These are phyloP conservation scores for Myripristis murdjan DNA, from an alignment of 2,797 vertebrate species.

Conservation along the genomic window DNA sequence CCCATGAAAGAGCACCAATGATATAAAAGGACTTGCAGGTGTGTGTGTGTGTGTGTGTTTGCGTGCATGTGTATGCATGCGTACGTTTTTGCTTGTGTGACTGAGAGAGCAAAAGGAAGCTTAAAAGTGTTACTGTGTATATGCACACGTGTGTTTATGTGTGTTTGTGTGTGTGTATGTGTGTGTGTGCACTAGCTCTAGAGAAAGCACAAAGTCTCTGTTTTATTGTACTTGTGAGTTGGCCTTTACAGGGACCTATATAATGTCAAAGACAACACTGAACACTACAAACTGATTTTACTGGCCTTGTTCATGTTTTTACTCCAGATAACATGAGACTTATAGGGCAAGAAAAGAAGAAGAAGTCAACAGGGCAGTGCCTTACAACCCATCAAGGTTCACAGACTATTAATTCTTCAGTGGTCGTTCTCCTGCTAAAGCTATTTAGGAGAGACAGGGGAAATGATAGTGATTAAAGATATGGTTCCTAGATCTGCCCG, in stretches of 20 bases:
- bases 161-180: not conserved
- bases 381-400: constrained; percentile 37
- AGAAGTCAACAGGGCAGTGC: constrained; percentile 30
- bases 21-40: constrained; percentile 71
- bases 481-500: not conserved
- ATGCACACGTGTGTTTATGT: not conserved
- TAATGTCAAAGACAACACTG: constrained; percentile 78
- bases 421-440: constrained; percentile 11
- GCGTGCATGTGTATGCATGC: constrained; percentile 14
- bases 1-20: constrained; percentile 79
- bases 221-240: constrained; percentile 73
- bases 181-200: constrained; percentile 10
- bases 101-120: not conserved
- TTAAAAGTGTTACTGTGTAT: constrained; percentile 42
- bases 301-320: constrained; percentile 73
- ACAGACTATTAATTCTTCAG: constrained; percentile 26
- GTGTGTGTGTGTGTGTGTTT: constrained; percentile 24
- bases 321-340: constrained; percentile 62
- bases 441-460: constrained; percentile 5
- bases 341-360: constrained; percentile 46
- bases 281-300: constrained; percentile 75
- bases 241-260: constrained; percentile 73
- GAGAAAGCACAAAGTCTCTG: constrained; percentile 55
- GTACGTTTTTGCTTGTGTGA: constrained; percentile 1
- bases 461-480: constrained; percentile 6